Percentiles rank a stretch among this genome's conserved stretches.
Evolutionary conservation across 2,113 vertebrate genomes (phyloP).

Genomic region (Charina bottae): DNA sequence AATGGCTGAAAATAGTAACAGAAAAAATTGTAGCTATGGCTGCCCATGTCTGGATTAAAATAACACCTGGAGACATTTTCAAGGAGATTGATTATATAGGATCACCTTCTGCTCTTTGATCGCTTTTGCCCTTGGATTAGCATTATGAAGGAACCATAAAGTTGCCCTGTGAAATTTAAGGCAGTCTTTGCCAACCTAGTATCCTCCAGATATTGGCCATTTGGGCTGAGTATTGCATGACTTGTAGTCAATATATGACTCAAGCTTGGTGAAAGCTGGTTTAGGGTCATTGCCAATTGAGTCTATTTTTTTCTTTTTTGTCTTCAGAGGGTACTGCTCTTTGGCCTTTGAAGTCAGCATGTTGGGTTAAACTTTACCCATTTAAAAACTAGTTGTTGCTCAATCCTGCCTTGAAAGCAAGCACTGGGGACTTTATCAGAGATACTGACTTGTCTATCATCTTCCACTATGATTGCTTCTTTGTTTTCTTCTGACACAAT

Average conservation of each 20-base stretch:
- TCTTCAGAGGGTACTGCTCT: not conserved
- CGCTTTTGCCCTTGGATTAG: not conserved
- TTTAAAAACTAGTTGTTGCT: not conserved
- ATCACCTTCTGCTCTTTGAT: not conserved
- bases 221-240: not conserved
- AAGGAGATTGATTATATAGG: not conserved
- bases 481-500: constrained; percentile 95
- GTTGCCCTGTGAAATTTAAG: not conserved
- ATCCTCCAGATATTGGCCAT: not conserved
- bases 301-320: not conserved
- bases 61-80: too few species aligned
- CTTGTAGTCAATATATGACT: not conserved
- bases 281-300: not conserved
- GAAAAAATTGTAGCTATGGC: not conserved
- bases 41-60: not conserved
- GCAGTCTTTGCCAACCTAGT: not conserved
- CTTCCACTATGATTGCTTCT: constrained; percentile 88
- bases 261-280: not conserved
- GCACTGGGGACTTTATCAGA: not conserved
- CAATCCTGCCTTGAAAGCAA: not conserved
- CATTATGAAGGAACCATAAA: not conserved
- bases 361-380: not conserved
- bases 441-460: constrained; percentile 83
- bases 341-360: constrained; percentile 9
- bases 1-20: not conserved